Evolutionary conservation across 2,113 vertebrate species (phyloP).

Genomic region (Hippocampus abdominalis): DNA sequence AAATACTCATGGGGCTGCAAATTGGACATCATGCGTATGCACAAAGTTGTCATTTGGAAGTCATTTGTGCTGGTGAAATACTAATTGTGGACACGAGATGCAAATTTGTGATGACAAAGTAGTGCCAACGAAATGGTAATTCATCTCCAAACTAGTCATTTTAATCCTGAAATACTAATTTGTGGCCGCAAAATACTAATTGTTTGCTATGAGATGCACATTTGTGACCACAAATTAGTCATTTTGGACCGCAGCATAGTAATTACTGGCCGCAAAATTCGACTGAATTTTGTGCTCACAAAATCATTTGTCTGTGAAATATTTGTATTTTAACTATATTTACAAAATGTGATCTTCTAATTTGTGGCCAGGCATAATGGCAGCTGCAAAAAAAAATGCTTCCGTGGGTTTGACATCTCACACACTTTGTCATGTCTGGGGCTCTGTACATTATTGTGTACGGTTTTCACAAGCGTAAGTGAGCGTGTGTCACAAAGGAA

Average conservation of each 20-base stretch:
- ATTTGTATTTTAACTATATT: no score
- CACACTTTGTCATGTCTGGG: neutral
- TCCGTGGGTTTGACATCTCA: neutral
- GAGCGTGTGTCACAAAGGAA: constrained; percentile 39
- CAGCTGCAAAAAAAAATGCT: neutral
- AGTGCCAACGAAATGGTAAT: neutral
- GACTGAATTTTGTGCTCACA: no score
- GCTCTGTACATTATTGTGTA: constrained; percentile 53
- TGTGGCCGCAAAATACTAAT: neutral
- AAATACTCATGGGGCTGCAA: neutral
- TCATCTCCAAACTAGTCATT: neutral
- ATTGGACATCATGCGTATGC: neutral
- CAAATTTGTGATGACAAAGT: no score
- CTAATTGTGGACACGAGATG: neutral
- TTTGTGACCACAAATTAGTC: neutral
- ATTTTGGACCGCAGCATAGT: neutral
- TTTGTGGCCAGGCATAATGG: neutral
- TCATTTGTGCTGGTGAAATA: neutral
- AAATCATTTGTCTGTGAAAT: no score
- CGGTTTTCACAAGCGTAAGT: constrained; percentile 47
- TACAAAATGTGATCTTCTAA: no score
- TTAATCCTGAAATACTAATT: neutral
- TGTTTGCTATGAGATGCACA: neutral
- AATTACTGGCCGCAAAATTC: no score
- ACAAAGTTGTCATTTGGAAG: neutral